These are phyloP conservation scores for Belgica antarctica DNA, from an alignment of 2,888 invertebrate species.

Conservation along the genomic window DNA sequence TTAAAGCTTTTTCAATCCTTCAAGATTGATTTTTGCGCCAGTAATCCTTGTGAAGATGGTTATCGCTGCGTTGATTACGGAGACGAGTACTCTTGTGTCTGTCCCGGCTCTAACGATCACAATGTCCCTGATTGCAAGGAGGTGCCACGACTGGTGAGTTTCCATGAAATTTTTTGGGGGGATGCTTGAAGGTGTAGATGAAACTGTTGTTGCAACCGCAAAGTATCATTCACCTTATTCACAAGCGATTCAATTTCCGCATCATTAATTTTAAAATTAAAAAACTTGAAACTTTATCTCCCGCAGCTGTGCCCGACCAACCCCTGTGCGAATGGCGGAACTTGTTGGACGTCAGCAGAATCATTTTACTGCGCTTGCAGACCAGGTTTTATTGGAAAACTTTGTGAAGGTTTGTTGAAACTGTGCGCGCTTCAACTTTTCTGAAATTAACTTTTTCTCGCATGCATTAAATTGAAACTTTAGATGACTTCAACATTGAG, in stretches of 20 bases:
- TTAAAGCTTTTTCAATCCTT: conserved; percentile 45
- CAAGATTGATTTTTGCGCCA: conserved; percentile 68
- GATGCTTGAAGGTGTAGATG: not conserved
- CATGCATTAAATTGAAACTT: conserved; percentile 45
- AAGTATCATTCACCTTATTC: too few species aligned
- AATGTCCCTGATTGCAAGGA: conserved; percentile 68
- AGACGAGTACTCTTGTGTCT: conserved; percentile 72
- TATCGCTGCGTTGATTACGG: conserved; percentile 71
- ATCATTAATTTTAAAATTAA: too few species aligned
- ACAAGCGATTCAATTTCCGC: too few species aligned
- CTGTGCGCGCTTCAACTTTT: conserved; percentile 30
- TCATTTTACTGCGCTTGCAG: conserved; percentile 78
- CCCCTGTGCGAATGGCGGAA: conserved; percentile 73
- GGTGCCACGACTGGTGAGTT: conserved; percentile 64
- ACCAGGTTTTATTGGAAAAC: conserved; percentile 73
- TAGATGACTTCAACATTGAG: conserved; percentile 71
- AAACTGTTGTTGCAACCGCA: too few species aligned
- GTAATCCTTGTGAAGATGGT: conserved; percentile 67
- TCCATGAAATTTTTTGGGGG: not conserved
- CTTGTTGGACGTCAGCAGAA: conserved; percentile 73
- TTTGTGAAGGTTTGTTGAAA: conserved; percentile 66
- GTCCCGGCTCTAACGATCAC: conserved; percentile 62
- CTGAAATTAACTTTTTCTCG: not conserved
- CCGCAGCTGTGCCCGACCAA: conserved; percentile 68
- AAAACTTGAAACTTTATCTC: not conserved